Evolutionary conservation across 2,888 invertebrate species (phyloP).

Genomic region (Drosophila affinis): DNA sequence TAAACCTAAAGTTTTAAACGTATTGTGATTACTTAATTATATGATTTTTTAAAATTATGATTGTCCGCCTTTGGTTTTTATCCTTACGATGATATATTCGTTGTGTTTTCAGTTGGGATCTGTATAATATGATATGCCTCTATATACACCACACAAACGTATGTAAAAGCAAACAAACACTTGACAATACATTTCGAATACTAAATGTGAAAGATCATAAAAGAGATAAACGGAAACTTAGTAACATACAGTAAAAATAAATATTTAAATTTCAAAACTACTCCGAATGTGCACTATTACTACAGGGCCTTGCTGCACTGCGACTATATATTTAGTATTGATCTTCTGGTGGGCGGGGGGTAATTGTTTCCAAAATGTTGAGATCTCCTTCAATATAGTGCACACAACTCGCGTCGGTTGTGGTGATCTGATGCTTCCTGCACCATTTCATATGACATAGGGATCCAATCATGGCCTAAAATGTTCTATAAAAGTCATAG

Average conservation of each 20-base stretch:
- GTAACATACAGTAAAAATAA: slow-evolving; percentile 56
- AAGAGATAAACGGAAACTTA: slow-evolving; percentile 32
- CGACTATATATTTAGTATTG: too few relatives aligned
- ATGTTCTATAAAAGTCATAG: too few relatives aligned
- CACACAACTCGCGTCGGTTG: too few relatives aligned
- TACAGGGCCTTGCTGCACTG: too few relatives aligned
- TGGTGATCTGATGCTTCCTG: too few relatives aligned
- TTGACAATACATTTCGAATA: slow-evolving; percentile 79
- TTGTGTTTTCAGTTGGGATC: slow-evolving; percentile 16
- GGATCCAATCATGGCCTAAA: too few relatives aligned
- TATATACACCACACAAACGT: slow-evolving; percentile 43
- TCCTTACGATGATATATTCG: slow-evolving; percentile 11
- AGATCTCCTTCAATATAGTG: too few relatives aligned
- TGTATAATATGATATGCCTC: slow-evolving; percentile 16
- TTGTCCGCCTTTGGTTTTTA: slow-evolving; percentile 31
- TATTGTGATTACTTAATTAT: slow-evolving; percentile 72
- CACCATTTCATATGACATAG: too few relatives aligned
- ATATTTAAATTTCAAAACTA: slow-evolving; percentile 40
- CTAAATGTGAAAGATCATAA: slow-evolving; percentile 62
- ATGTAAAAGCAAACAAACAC: slow-evolving; percentile 71
- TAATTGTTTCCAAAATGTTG: too few relatives aligned
- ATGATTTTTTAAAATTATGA: slow-evolving; percentile 59
- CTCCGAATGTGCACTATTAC: not conserved
- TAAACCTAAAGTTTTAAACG: slow-evolving; percentile 45
- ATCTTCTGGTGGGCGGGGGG: too few relatives aligned